Percentiles rank a stretch among this genome's conserved stretches.
These are phyloP conservation scores for Gracilinanus agilis DNA, from an alignment of 2,113 vertebrate genomes.

Conservation along the genomic window DNA sequence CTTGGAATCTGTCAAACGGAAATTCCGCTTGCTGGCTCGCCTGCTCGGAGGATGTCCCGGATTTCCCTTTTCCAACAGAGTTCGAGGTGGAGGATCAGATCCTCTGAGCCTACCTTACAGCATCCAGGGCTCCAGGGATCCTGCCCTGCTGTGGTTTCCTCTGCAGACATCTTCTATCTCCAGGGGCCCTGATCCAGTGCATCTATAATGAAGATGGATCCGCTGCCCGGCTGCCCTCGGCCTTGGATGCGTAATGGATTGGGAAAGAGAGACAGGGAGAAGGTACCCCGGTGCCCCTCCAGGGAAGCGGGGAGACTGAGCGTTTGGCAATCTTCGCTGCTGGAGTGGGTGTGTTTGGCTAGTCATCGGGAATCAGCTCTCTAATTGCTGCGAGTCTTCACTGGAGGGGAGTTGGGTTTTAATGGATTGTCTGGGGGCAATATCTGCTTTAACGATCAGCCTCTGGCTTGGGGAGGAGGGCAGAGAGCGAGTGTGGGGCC, in stretches of 20 bases:
- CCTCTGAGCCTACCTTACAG: conserved; percentile 69
- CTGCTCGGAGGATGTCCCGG: conserved; percentile 34
- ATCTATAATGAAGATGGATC: conserved; percentile 65
- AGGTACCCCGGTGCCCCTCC: conserved; percentile 53
- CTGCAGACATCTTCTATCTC: conserved; percentile 73
- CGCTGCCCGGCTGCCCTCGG: conserved; percentile 58
- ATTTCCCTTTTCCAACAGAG: neutral
- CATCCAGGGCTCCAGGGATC: conserved; percentile 18
- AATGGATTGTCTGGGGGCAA: conserved; percentile 22
- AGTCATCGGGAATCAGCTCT: conserved; percentile 58
- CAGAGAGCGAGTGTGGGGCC: conserved; percentile 63
- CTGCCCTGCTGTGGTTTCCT: neutral
- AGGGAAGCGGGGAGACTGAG: conserved; percentile 18
- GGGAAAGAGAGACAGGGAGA: conserved; percentile 28
- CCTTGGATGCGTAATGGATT: conserved; percentile 66
- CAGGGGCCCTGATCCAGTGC: conserved; percentile 67
- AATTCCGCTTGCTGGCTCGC: conserved; percentile 56
- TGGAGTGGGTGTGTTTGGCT: conserved; percentile 51
- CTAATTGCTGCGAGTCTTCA: conserved; percentile 69
- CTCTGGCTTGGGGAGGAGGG: conserved; percentile 34
- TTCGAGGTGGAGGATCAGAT: neutral
- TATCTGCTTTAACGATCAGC: conserved; percentile 58
- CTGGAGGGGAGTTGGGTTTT: conserved; percentile 63
- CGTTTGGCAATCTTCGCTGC: conserved; percentile 18
- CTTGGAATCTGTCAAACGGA: neutral